A percentile compares a stretch with the other conserved stretches of the same genome.
phyloP scores from a whole-genome alignment of 1,140 invertebrate genomes.

The Drosophila tsacasi region DNA sequence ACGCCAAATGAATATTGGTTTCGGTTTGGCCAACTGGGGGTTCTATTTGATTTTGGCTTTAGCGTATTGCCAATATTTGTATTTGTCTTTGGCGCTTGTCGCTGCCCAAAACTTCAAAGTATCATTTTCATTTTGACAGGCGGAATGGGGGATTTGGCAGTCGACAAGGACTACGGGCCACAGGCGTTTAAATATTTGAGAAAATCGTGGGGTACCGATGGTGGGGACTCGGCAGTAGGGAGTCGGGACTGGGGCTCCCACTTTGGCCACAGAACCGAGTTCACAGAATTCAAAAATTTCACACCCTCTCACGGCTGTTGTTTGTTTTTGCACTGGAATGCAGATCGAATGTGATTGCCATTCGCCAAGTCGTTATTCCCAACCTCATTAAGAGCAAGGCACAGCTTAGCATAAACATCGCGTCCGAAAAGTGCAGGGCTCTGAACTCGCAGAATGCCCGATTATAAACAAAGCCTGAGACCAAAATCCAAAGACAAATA shows the following conservation, averaged over 20 bases:
- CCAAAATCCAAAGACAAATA: conserved; percentile 63
- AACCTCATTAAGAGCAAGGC: conserved; percentile 20
- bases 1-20: conserved; percentile 79
- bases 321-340: conserved; percentile 38
- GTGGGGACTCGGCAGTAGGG: not conserved
- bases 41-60: conserved; percentile 79
- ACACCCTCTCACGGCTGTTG: conserved; percentile 45
- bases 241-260: not conserved
- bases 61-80: conserved; percentile 81
- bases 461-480: conserved; percentile 68
- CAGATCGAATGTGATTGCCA: conserved; percentile 33
- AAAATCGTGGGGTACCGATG: not conserved
- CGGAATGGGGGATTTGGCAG: conserved; percentile 7
- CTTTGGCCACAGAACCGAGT: conserved; percentile 18
- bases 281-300: conserved; percentile 46
- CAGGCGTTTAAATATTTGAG: conserved; percentile 39
- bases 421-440: conserved; percentile 17
- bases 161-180: conserved; percentile 4
- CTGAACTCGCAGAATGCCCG: conserved; percentile 13
- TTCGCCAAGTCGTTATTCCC: conserved; percentile 8
- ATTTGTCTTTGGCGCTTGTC: conserved; percentile 68
- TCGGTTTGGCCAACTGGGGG: conserved; percentile 52
- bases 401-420: conserved; percentile 53
- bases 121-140: conserved; percentile 69
- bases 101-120: conserved; percentile 64